These are phyloP conservation scores for Diplodus sargus DNA, from an alignment of 2,797 vertebrate species.

Conservation along the genomic window DNA sequence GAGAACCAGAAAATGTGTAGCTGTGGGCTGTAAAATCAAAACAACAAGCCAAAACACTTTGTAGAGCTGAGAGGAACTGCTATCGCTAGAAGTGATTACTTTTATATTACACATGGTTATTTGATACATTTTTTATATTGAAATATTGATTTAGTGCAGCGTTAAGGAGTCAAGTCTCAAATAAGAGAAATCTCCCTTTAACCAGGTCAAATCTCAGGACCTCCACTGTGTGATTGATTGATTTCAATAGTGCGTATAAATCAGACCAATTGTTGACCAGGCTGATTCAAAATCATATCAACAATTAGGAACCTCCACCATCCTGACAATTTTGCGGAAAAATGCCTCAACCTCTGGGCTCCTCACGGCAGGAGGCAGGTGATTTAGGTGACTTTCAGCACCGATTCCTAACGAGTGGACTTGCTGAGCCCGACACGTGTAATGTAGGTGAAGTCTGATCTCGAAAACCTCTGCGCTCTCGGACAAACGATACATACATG, in stretches of 20 bases:
- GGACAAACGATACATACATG: slow-evolving; percentile 28
- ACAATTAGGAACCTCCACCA: not conserved
- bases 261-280: too few relatives aligned
- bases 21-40: too few relatives aligned
- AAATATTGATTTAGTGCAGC: not conserved
- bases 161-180: not conserved
- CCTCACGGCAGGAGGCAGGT: not conserved
- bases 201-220: not conserved
- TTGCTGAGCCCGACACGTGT: slow-evolving; percentile 2
- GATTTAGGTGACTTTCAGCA: not conserved
- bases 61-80: too few relatives aligned
- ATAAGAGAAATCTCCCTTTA: not conserved
- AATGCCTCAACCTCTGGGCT: not conserved
- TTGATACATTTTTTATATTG: not conserved
- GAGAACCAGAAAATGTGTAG: too few relatives aligned
- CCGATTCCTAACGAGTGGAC: not conserved
- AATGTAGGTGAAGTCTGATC: not conserved
- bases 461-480: slow-evolving; percentile 6
- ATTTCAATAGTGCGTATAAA: too few relatives aligned
- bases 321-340: not conserved
- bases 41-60: too few relatives aligned
- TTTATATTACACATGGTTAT: too few relatives aligned
- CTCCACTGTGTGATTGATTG: too few relatives aligned
- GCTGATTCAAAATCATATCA: not conserved
- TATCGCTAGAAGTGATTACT: too few relatives aligned